Evolutionary conservation across 1,140 invertebrate genomes (phyloP).

Genomic region (Palaemon carinicauda): DNA sequence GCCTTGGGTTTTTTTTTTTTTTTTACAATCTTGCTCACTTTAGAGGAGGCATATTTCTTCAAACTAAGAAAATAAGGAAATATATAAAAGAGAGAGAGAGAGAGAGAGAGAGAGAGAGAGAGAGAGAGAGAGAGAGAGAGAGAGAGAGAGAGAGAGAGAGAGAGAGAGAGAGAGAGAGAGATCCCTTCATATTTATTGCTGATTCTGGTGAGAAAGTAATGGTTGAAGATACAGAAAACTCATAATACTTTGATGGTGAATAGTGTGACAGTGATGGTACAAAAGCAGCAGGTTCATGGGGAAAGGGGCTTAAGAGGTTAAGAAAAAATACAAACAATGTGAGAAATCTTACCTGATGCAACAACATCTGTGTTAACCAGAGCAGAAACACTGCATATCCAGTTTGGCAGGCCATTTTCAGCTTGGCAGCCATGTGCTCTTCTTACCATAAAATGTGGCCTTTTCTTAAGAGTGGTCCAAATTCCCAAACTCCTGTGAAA

Average conservation of each 20-base stretch:
- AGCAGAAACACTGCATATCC: slow-evolving; percentile 85
- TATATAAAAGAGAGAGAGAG: background rate
- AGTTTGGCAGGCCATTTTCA: slow-evolving; percentile 75
- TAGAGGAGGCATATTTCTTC: too few species aligned
- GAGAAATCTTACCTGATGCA: slow-evolving; percentile 76
- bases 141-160: background rate
- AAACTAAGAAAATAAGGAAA: too few species aligned
- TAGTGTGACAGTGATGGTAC: too few species aligned
- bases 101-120: slow-evolving; percentile 7
- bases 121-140: background rate
- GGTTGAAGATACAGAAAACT: too few species aligned
- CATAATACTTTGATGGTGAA: too few species aligned
- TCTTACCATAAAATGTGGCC: slow-evolving; percentile 77
- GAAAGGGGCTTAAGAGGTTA: too few species aligned
- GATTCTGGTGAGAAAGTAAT: too few species aligned
- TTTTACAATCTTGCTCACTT: too few species aligned
- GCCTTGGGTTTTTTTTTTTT: too few species aligned
- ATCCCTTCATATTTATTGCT: too few species aligned
- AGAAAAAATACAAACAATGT: too few species aligned
- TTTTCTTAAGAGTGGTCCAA: slow-evolving; percentile 91
- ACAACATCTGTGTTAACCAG: slow-evolving; percentile 88
- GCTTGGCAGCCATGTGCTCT: slow-evolving; percentile 42
- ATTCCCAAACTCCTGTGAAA: slow-evolving; percentile 75
- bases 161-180: background rate
- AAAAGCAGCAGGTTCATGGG: too few species aligned